phyloP scores from a whole-genome alignment of 1,140 invertebrate species.

The Cecropterus lyciades region DNA sequence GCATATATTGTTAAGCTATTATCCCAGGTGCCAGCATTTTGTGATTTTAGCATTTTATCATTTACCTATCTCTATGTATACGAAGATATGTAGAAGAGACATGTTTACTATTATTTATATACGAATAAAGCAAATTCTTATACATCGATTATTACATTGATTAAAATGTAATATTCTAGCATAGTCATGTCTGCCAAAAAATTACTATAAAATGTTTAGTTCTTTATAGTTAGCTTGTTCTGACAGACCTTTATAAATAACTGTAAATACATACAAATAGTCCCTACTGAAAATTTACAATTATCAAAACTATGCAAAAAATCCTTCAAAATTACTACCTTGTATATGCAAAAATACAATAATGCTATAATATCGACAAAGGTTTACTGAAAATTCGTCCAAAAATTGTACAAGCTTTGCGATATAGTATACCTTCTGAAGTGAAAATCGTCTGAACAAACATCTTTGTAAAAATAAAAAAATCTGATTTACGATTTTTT shows the following conservation, averaged over 20 bases:
- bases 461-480: too few relatives aligned
- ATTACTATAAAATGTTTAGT: neutral
- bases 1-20: neutral
- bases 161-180: too few relatives aligned
- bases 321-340: constrained; percentile 39
- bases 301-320: constrained; percentile 48
- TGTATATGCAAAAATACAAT: constrained; percentile 12
- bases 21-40: neutral
- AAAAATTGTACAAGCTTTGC: constrained; percentile 54
- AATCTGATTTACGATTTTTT: too few relatives aligned
- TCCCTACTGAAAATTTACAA: constrained; percentile 3
- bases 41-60: too few relatives aligned
- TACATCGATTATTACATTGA: too few relatives aligned
- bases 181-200: too few relatives aligned
- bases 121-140: too few relatives aligned
- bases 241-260: neutral
- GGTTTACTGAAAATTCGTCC: constrained; percentile 22
- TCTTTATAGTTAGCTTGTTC: too few relatives aligned
- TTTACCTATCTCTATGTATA: too few relatives aligned
- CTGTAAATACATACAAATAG: constrained; percentile 35
- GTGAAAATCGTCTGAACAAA: constrained; percentile 37
- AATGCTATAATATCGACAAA: constrained; percentile 10
- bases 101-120: too few relatives aligned
- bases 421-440: constrained; percentile 41
- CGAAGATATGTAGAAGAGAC: too few relatives aligned